These are phyloP conservation scores for Philopedon plagiatum DNA, from an alignment of 2,888 invertebrate species.

Conservation along the genomic window DNA sequence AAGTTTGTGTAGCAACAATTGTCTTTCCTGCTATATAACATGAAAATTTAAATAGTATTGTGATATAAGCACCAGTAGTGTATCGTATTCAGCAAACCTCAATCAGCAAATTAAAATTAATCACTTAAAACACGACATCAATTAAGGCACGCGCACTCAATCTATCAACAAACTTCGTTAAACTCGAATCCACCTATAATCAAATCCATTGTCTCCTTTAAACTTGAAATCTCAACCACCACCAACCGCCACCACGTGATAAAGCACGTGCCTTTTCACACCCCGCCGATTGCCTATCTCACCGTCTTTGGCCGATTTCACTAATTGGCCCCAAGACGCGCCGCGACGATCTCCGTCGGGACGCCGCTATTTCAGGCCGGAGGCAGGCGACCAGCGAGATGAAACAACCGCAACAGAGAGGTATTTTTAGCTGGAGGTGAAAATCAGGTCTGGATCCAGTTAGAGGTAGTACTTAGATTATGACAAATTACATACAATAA, in stretches of 20 bases:
- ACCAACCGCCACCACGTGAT: constrained; percentile 26
- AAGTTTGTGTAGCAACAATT: too few species aligned
- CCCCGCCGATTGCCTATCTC: constrained; percentile 27
- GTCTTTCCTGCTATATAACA: too few species aligned
- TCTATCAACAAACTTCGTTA: not conserved
- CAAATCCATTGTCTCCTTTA: constrained; percentile 15
- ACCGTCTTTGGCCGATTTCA: constrained; percentile 23
- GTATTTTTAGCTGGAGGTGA: constrained; percentile 40
- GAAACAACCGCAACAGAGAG: constrained; percentile 28
- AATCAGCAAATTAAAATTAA: constrained; percentile 10
- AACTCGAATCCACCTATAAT: constrained; percentile 4
- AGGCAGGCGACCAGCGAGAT: constrained; percentile 24
- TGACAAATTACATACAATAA: too few species aligned
- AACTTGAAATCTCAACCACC: constrained; percentile 11
- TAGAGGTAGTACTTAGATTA: not conserved
- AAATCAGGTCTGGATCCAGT: constrained; percentile 24
- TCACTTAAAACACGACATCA: not conserved
- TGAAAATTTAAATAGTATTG: too few species aligned
- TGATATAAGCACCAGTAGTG: too few species aligned
- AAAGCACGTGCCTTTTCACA: constrained; percentile 24
- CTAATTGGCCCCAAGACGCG: constrained; percentile 33
- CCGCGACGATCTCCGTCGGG: constrained; percentile 33
- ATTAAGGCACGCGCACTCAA: constrained; percentile 15
- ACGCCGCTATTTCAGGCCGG: constrained; percentile 35
- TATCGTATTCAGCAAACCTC: constrained; percentile 14